Base-by-base conservation (phyloP, 2,113 vertebrate species). In the Perca flavescens region DNA sequence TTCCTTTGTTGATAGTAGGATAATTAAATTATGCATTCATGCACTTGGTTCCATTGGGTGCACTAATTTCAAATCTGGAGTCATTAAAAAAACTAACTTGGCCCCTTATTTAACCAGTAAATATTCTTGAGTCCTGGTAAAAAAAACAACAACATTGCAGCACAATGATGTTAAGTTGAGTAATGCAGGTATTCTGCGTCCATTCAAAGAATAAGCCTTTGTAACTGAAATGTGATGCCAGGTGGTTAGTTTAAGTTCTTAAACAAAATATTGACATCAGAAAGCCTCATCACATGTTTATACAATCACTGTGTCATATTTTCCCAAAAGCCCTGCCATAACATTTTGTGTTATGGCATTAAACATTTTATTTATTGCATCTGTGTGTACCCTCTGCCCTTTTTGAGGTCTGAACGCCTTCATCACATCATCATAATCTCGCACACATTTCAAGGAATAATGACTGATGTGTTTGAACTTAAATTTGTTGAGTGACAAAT, bases 261-360 rank as follows among this genome's bases (percentile, higher is more conserved):
- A 74, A 67, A 61, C n/a, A 17, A 61, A 31, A 61, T 31, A 31
- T 46, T 54, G 36, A 36, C 17, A 28, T 3, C 22, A 57, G 53
- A 66, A 14, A 28, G 12, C 8, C n/a, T 46, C 17, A 22, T 14
- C 54, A 46, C 62, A 60, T 81, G 70, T 74, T 74, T 6, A 54
- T 31, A 31, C 46, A 50, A 73, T 52, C 34, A 61, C 16, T 47
- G 6, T 54, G 12, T 69, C 14, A 53, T 47, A 21, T 40, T 58
- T 71, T n/a, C 15, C 6, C 22, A 13, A 46, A 47, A 46, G 9
- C 6, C 2, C n/a, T n/a, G 21, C 19, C 16, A 22, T 9, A 31
- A 34, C 15, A 64, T 69, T 60, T 64, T 36, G 34, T 67, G 19
- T 67, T 12, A 13, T 1, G n/a, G 8, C 8, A 62, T 68, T 60